A percentile compares a stretch with the other conserved stretches of the same genome.
Evolutionary conservation across 2,113 vertebrate genomes (phyloP).

Genomic region (Brachypteracias leptosomus): DNA sequence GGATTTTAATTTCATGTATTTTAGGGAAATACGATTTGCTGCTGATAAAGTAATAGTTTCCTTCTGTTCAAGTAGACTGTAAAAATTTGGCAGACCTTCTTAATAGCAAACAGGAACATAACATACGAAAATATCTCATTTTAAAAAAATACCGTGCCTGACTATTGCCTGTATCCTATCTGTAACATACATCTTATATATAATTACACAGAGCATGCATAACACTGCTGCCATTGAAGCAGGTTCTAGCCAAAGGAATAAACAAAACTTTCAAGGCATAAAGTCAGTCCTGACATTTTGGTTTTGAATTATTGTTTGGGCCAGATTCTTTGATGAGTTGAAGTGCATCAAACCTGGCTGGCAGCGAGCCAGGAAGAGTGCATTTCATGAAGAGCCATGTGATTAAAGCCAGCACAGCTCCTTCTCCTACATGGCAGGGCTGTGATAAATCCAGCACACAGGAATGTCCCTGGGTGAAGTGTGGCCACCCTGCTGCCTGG

Average conservation of each 20-base stretch:
- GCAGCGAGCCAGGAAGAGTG: not conserved
- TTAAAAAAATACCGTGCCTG: not conserved
- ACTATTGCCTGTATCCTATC: not conserved
- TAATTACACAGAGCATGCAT: not conserved
- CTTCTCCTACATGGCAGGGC: not conserved
- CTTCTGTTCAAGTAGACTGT: slow-evolving; percentile 27
- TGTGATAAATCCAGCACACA: not conserved
- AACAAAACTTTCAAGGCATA: not conserved
- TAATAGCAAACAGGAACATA: not conserved
- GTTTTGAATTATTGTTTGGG: not conserved
- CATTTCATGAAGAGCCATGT: not conserved
- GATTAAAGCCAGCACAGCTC: not conserved
- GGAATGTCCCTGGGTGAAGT: not conserved
- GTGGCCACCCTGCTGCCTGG: not conserved
- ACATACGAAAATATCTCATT: not conserved
- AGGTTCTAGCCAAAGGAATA: not conserved
- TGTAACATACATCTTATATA: not conserved
- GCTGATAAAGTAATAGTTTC: slow-evolving; percentile 61
- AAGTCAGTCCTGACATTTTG: not conserved
- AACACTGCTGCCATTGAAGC: not conserved
- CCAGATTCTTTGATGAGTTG: not conserved
- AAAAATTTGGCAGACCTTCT: slow-evolving; percentile 7
- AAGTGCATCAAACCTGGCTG: not conserved
- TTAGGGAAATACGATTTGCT: slow-evolving; percentile 30
- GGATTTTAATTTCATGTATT: slow-evolving; percentile 33